Evolutionary conservation across 1,140 invertebrate genomes (phyloP), one percentile per base, ranked within the genome.

Genomic region (Eriosoma lanigerum): DNA sequence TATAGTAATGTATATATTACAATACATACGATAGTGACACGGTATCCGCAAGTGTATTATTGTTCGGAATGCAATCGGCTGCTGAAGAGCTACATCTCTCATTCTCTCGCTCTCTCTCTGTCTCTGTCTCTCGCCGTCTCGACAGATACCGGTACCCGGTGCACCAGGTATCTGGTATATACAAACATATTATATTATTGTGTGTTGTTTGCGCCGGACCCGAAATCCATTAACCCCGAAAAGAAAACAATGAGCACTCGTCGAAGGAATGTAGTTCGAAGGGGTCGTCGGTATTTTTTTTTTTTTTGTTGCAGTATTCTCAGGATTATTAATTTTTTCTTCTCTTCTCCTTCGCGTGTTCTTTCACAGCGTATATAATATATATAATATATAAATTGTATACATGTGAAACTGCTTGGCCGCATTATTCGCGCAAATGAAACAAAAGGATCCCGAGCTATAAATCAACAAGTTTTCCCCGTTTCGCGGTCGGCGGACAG

Each of bases 201-300:
- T 73, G 24, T 60, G 19, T 9, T 58, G 54, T 58, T 38, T n/a
- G 24, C 56, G 56, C 32, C 75, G 38, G 56, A 62, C 75, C 75
- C 75, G 75, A 78, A 78, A 78, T 78, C 75, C 75, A 78, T 78
- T 78, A 78, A 78, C 75, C 75, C 75, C 75, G 75, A 78, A 72
- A 62, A 78, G 75, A 78, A 78, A 78, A 78, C 75, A 78, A 78
- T 78, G 75, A 78, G 75, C 56, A 60, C 56, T 44, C 56, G 56
- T 38, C 54, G n/a, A 62, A 26, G 75, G 75, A 78, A 78, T 78
- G 75, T 78, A 78, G 75, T 78, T 46, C 75, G 75, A 78, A 78
- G 75, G 75, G 75, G 75, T 78, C 75, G 75, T 29, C 56, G 75
- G 72, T 44, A 58, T 75, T 75, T 58, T 52, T 52, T 38, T 4